Evolutionary conservation across 2,797 vertebrate species (phyloP).

Genomic region (Parambassis ranga): DNA sequence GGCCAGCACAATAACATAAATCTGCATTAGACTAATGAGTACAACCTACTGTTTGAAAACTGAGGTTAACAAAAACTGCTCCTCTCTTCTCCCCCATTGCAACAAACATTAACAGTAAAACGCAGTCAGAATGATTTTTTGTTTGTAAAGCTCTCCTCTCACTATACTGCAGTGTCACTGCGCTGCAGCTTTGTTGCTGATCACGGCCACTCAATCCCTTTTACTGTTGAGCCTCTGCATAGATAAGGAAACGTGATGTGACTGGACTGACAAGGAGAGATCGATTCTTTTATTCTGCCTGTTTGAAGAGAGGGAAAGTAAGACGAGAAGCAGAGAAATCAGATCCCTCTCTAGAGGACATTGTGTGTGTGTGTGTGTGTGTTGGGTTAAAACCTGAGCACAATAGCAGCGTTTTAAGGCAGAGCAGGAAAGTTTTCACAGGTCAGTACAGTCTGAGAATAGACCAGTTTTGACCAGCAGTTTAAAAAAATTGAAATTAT

Average conservation of each 20-base stretch:
- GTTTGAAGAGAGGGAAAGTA: slow-evolving; percentile 27
- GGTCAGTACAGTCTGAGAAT: not conserved
- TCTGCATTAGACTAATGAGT: slow-evolving; percentile 29
- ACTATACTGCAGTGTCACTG: slow-evolving; percentile 12
- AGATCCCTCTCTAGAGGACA: slow-evolving; percentile 26
- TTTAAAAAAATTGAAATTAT: no score
- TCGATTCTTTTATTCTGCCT: slow-evolving; percentile 41
- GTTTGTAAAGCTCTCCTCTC: slow-evolving; percentile 8
- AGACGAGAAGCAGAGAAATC: slow-evolving; percentile 35
- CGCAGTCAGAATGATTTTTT: no score
- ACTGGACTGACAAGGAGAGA: slow-evolving; percentile 49
- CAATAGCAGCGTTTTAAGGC: not conserved
- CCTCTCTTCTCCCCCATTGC: not conserved
- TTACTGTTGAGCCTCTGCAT: slow-evolving; percentile 33
- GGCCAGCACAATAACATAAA: slow-evolving; percentile 16
- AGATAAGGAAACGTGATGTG: slow-evolving; percentile 49
- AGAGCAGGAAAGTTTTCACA: not conserved
- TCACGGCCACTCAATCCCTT: slow-evolving; percentile 21
- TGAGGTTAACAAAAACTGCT: no score
- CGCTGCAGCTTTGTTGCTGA: slow-evolving; percentile 25
- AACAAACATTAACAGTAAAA: no score
- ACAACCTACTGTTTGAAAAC: no score
- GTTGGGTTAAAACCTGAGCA: not conserved
- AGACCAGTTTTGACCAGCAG: no score
- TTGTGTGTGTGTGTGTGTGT: not conserved